phyloP scores from a whole-genome alignment of 2,113 vertebrate species.

The Synchiropus splendidus region DNA sequence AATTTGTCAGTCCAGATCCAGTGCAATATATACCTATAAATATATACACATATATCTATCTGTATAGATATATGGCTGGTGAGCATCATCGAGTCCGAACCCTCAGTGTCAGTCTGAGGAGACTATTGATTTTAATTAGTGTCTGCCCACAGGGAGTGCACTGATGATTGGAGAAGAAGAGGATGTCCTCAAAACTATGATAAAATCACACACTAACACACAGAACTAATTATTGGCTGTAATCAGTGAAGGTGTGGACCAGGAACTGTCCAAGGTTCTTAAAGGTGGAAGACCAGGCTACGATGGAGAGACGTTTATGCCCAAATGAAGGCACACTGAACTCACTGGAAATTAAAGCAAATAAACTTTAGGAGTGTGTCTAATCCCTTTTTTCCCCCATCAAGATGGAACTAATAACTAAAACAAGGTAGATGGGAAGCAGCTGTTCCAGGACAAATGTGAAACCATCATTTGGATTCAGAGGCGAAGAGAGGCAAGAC shows the following conservation, averaged over 20 bases:
- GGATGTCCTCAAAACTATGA: slow-evolving; percentile 84
- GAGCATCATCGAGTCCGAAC: slow-evolving; percentile 33
- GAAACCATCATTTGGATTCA: no score
- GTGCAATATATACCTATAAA: no score
- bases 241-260: slow-evolving; percentile 81
- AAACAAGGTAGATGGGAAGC: no score
- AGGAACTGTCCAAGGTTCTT: slow-evolving; percentile 67
- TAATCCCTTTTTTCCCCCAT: no score
- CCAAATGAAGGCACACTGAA: background rate
- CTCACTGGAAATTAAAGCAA: background rate
- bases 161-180: slow-evolving; percentile 83
- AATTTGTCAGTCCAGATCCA: no score
- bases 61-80: no score
- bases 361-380: no score
- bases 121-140: slow-evolving; percentile 99
- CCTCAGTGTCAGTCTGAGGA: slow-evolving; percentile 67
- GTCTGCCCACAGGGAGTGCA: slow-evolving; percentile 87
- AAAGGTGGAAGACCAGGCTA: slow-evolving; percentile 42
- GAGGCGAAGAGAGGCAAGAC: no score
- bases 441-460: no score
- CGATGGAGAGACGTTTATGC: slow-evolving; percentile 3
- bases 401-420: no score
- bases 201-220: slow-evolving; percentile 72
- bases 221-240: slow-evolving; percentile 84
- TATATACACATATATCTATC: no score